Evolutionary conservation across 2,888 invertebrate species (phyloP), one percentile per base, ranked within the genome.

Genomic region (Conchocele bisecta): DNA sequence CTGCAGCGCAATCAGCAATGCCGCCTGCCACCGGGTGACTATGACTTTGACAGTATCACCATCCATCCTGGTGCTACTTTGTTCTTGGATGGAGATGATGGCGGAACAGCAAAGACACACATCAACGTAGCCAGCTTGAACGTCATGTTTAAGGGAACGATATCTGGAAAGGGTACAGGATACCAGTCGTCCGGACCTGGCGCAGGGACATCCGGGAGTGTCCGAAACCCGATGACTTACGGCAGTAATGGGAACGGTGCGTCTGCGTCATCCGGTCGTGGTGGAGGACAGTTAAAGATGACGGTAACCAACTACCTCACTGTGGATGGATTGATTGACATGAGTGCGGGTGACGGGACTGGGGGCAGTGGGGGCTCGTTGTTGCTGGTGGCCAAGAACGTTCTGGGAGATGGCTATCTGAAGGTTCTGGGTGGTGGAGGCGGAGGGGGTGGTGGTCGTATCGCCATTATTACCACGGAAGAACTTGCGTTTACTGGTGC

Each of bases 301-400:
- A 44, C 56, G 3, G 73, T 78, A 1, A 39, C 61, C 17, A 37
- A 64, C 3, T 56, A 56, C 4, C 31, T 79, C 1, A 65, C 41
- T 1, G 46, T 81, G 33, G 78, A 83, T 64, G 85, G 85, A 9
- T 56, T 68, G 3, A 77, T 85, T 39, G 79, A 85, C 15, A 77
- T 83, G 79, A 83, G 75, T 58, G 84, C 78, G 20, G 63, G 63
- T 6, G 48, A 66, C 51, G 71, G 65, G 11, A 37, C 53, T 41
- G 82, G 81, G 33, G 82, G 79, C n/a, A 84, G 84, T 69, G 84
- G 84, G n/a, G 84, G 84, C 0, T 82, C 83, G 44, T 42, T 84
- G 15, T 57, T 71, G 22, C 22, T 83, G 0, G 48, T 67, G 20
- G 72, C 81, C 2, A 48, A 54, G 26, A 46, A 54, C 11, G 48